phyloP scores from a whole-genome alignment of 2,113 vertebrate species.

The Vireo altiloquus region DNA sequence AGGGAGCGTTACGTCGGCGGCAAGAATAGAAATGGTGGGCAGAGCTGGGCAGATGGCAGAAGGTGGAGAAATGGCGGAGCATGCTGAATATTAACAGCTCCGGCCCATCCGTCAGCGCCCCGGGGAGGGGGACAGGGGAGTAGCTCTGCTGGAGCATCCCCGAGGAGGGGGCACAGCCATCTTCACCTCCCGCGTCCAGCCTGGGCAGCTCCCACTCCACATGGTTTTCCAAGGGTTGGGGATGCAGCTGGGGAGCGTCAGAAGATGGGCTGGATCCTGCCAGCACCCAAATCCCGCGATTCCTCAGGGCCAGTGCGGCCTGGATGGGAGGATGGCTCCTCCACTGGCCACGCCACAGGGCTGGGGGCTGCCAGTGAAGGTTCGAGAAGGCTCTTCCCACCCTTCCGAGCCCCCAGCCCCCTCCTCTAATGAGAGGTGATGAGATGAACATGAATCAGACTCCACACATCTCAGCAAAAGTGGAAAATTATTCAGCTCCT shows the following conservation, averaged over 20 bases:
- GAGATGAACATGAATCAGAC: constrained; percentile 58
- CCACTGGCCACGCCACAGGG: accelerated
- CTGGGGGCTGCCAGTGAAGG: neutral
- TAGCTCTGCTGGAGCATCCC: neutral
- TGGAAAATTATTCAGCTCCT: constrained; percentile 79
- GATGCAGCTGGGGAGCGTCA: neutral
- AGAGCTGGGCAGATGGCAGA: constrained; percentile 69
- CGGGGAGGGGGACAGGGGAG: neutral
- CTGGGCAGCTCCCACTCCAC: neutral
- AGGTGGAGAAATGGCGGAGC: constrained; percentile 59
- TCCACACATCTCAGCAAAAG: constrained; percentile 65
- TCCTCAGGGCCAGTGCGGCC: neutral
- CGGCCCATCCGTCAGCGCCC: neutral
- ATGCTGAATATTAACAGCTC: constrained; percentile 65
- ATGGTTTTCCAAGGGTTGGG: neutral
- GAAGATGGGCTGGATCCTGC: neutral
- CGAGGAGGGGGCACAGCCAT: neutral
- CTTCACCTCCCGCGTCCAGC: accelerated
- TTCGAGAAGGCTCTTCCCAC: neutral
- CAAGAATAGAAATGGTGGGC: constrained; percentile 67
- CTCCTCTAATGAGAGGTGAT: constrained; percentile 57
- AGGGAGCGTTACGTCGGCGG: constrained; percentile 33
- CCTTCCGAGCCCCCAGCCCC: neutral
- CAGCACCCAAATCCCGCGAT: neutral
- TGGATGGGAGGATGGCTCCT: neutral